Evolutionary conservation across 2,888 invertebrate species (phyloP).

Genomic region (Linnaemya vulpina): DNA sequence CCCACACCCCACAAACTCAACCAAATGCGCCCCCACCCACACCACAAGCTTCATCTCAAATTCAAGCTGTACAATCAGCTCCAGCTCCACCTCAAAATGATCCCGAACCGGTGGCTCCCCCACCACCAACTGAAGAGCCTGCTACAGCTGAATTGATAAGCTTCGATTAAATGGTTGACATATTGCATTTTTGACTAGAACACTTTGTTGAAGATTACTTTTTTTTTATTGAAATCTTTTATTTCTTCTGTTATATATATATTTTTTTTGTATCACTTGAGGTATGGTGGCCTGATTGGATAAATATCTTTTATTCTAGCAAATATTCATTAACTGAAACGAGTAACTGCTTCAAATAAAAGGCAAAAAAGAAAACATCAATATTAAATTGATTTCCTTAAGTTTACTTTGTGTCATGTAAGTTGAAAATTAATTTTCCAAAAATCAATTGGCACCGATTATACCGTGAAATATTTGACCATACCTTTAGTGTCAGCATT

Average conservation of each 20-base stretch:
- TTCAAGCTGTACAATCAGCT: slow-evolving; percentile 78
- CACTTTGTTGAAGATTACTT: not conserved
- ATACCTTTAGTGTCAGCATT: slow-evolving; percentile 1
- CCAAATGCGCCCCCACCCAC: slow-evolving; percentile 34
- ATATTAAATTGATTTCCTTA: too few relatives aligned
- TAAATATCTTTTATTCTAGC: not conserved
- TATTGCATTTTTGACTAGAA: not conserved
- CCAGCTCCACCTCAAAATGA: slow-evolving; percentile 80
- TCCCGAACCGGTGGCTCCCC: slow-evolving; percentile 78
- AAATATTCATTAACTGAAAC: too few relatives aligned
- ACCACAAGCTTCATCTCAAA: slow-evolving; percentile 72
- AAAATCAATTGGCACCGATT: not conserved
- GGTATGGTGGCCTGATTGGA: not conserved
- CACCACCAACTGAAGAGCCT: slow-evolving; percentile 82
- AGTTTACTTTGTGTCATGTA: too few relatives aligned
- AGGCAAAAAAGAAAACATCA: too few relatives aligned
- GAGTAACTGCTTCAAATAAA: too few relatives aligned
- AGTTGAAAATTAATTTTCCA: too few relatives aligned
- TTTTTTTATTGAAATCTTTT: not conserved
- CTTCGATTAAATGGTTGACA: slow-evolving; percentile 87
- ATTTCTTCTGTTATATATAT: not conserved
- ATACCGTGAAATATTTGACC: not conserved
- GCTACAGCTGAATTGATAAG: slow-evolving; percentile 91
- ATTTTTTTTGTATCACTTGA: not conserved
- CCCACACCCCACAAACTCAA: slow-evolving; percentile 58